A percentile compares a stretch with the other conserved stretches of the same genome.
Conservation (phyloP, 2,888 invertebrate species). For the Cantharis flavilabris region DNA sequence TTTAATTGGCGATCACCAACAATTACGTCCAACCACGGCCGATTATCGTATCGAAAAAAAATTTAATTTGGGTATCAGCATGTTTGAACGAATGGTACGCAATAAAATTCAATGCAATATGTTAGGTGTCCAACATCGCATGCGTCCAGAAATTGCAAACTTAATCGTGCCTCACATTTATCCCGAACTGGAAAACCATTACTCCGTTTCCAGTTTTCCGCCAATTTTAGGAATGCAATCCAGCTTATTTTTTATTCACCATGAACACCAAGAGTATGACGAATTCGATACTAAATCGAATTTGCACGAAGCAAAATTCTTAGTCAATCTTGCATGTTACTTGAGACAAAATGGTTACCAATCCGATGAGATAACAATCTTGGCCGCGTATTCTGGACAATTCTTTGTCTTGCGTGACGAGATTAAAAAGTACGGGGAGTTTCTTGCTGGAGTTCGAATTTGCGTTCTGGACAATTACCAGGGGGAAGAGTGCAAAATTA, state of each 20-base stretch:
- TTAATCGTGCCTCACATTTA: constrained; percentile 73
- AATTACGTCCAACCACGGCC: constrained; percentile 70
- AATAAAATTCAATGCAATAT: constrained; percentile 63
- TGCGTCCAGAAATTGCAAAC: constrained; percentile 69
- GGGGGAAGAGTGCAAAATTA: constrained; percentile 79
- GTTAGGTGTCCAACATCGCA: constrained; percentile 73
- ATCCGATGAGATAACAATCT: constrained; percentile 69
- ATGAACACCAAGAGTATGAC: constrained; percentile 63
- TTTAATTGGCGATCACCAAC: constrained; percentile 85
- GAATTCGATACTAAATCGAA: constrained; percentile 66
- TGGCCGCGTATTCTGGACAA: constrained; percentile 76
- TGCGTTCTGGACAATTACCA: constrained; percentile 80
- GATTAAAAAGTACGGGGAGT: constrained; percentile 31
- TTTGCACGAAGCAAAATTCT: constrained; percentile 66
- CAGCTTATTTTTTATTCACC: constrained; percentile 72
- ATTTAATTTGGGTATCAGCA: constrained; percentile 74
- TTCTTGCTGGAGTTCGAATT: constrained; percentile 61
- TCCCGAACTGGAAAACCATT: constrained; percentile 63
- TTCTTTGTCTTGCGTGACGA: constrained; percentile 62
- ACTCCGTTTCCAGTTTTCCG: constrained; percentile 61
- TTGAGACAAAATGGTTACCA: constrained; percentile 65
- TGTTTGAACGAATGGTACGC: constrained; percentile 80
- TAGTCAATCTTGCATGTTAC: constrained; percentile 65
- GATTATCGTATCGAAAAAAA: constrained; percentile 68
- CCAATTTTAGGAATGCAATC: constrained; percentile 63